Percentiles rank a stretch among this genome's conserved stretches.
Conservation (phyloP, 2,113 vertebrate genomes). For the Pao palembangensis region DNA sequence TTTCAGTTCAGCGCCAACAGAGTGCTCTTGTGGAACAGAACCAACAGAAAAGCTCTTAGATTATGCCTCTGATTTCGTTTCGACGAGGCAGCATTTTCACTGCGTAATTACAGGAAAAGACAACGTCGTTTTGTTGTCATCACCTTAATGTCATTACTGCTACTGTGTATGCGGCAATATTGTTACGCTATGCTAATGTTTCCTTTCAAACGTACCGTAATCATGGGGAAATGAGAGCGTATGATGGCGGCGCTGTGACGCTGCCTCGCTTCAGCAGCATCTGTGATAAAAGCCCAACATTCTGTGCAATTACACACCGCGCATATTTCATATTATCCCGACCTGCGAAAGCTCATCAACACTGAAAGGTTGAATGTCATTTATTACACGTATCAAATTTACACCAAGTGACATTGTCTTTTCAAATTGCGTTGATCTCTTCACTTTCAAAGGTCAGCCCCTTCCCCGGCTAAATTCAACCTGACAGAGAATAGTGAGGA, state of each 20-base stretch:
- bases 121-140: slow-evolving; percentile 36
- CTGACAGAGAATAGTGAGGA: slow-evolving; percentile 95
- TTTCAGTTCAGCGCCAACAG: slow-evolving; percentile 23
- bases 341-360: slow-evolving; percentile 73
- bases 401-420: slow-evolving; percentile 99
- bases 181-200: slow-evolving; percentile 50
- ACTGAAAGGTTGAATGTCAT: slow-evolving; percentile 80
- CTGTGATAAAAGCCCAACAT: slow-evolving; percentile 34
- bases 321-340: slow-evolving; percentile 56
- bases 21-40: slow-evolving; percentile 35
- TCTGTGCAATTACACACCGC: slow-evolving; percentile 39
- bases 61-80: slow-evolving; percentile 28
- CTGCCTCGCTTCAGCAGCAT: slow-evolving; percentile 16
- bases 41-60: slow-evolving; percentile 30
- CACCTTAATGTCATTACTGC: slow-evolving; percentile 39
- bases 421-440: slow-evolving; percentile 98
- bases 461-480: slow-evolving; percentile 93
- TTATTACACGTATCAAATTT: slow-evolving; percentile 87
- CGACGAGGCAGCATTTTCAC: slow-evolving; percentile 20
- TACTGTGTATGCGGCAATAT: slow-evolving; percentile 48
- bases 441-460: slow-evolving; percentile 98
- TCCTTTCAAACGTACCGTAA: slow-evolving; percentile 51
- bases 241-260: slow-evolving; percentile 23
- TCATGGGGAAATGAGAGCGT: slow-evolving; percentile 45
- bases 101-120: slow-evolving; percentile 48